Conservation (phyloP, 1,140 invertebrate genomes). For the Trichomalopsis sarcophagae region DNA sequence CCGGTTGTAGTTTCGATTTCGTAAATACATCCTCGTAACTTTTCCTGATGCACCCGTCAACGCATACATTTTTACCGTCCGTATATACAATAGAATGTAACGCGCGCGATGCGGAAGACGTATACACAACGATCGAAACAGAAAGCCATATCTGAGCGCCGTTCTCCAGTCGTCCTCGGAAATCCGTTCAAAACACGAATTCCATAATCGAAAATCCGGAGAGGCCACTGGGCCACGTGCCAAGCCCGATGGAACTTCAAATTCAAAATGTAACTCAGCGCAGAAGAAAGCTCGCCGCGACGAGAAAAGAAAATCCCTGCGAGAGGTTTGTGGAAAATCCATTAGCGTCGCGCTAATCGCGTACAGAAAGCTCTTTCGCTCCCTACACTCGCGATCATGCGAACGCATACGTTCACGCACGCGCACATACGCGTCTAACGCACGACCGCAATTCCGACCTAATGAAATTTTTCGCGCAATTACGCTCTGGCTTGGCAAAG, state of each 20-base stretch:
- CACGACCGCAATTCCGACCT: not conserved
- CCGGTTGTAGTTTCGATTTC: not conserved
- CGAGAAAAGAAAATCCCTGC: not conserved
- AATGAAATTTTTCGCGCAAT: conserved; percentile 35
- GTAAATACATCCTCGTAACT: no score
- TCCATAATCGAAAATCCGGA: conserved; percentile 9
- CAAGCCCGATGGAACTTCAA: conserved; percentile 26
- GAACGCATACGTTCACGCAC: not conserved
- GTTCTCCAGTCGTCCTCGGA: not conserved
- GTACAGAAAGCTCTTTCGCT: not conserved
- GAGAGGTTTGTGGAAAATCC: conserved; percentile 7
- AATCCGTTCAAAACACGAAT: not conserved
- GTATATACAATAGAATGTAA: no score
- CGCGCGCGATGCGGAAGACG: no score
- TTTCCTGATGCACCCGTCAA: no score
- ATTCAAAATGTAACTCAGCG: conserved; percentile 1
- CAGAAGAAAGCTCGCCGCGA: not conserved
- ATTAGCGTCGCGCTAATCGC: conserved; percentile 7
- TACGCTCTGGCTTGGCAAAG: not conserved
- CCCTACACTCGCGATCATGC: not conserved
- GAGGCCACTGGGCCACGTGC: not conserved
- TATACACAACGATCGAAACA: no score
- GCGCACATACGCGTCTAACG: not conserved
- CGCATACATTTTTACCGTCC: no score
- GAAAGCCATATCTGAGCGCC: not conserved